Percentiles rank a stretch among this genome's conserved stretches.
These are phyloP conservation scores for Laticauda colubrina DNA, from an alignment of 2,113 vertebrate species.

Conservation along the genomic window DNA sequence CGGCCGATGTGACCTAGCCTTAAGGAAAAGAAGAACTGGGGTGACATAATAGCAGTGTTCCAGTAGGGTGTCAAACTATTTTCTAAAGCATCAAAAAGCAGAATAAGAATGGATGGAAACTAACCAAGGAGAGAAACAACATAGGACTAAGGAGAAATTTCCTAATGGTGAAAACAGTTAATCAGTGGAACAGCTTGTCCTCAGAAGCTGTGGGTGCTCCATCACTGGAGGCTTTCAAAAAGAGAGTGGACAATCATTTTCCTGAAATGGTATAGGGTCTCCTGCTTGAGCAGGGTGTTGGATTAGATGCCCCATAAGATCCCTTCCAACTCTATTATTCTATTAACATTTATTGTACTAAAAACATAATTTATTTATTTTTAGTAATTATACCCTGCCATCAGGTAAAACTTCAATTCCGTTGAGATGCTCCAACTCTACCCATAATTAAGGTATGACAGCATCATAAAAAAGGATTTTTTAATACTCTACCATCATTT, in stretches of 20 bases:
- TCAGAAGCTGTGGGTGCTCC: no score
- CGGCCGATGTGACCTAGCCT: no score
- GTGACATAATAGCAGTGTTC: not conserved
- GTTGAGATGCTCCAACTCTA: not conserved
- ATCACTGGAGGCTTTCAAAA: not conserved
- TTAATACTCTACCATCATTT: not conserved
- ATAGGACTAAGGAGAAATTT: not conserved
- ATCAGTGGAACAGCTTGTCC: not conserved
- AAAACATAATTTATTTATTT: not conserved
- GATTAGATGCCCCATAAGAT: not conserved
- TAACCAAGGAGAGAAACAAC: not conserved
- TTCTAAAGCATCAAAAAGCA: not conserved
- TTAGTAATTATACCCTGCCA: not conserved
- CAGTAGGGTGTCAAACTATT: no score
- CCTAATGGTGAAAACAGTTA: no score
- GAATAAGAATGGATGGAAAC: not conserved
- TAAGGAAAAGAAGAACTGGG: not conserved
- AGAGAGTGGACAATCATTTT: not conserved
- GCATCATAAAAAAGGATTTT: not conserved
- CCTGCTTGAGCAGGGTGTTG: not conserved
- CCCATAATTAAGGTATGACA: not conserved
- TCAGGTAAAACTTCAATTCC: not conserved
- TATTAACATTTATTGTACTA: not conserved
- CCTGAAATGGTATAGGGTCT: not conserved
- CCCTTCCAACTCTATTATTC: not conserved